A percentile compares a stretch with the other conserved stretches of the same genome.
Conservation (phyloP, 1,140 invertebrate genomes). For the Neodiprion virginianus region DNA sequence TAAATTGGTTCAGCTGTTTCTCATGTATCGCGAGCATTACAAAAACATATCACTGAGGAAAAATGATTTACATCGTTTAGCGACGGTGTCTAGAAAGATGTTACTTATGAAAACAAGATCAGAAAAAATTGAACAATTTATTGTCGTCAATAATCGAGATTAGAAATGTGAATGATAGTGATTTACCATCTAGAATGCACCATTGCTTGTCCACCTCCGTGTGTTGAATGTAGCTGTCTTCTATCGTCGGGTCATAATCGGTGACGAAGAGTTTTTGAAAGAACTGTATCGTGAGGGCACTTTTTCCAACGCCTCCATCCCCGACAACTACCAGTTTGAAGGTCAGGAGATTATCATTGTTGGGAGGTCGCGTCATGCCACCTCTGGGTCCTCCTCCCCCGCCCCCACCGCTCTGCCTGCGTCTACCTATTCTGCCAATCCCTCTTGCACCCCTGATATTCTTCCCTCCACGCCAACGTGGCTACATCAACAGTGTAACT, state of each 20-base stretch:
- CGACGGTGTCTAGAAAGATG: neutral
- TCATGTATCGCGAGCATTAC: no score
- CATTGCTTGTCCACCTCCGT: slow-evolving; percentile 91
- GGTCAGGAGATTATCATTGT: slow-evolving; percentile 82
- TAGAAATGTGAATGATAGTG: neutral
- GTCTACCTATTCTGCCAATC: slow-evolving; percentile 49
- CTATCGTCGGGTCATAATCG: slow-evolving; percentile 91
- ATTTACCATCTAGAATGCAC: slow-evolving; percentile 89
- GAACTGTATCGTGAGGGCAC: slow-evolving; percentile 89
- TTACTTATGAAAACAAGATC: neutral
- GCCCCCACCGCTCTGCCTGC: slow-evolving; percentile 40
- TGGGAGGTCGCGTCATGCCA: slow-evolving; percentile 72
- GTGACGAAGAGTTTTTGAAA: slow-evolving; percentile 88
- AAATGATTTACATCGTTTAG: no score
- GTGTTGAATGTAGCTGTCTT: slow-evolving; percentile 91
- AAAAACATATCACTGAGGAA: no score
- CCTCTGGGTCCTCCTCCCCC: slow-evolving; percentile 42
- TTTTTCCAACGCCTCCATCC: slow-evolving; percentile 90
- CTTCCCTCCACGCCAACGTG: neutral
- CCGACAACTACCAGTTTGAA: slow-evolving; percentile 92
- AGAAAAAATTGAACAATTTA: neutral
- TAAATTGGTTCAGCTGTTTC: no score
- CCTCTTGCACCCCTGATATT: slow-evolving; percentile 23
- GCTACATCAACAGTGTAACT: slow-evolving; percentile 8
- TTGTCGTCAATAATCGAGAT: neutral